Base-by-base conservation (phyloP, 2,888 invertebrate species). In the Meloe dianella region DNA sequence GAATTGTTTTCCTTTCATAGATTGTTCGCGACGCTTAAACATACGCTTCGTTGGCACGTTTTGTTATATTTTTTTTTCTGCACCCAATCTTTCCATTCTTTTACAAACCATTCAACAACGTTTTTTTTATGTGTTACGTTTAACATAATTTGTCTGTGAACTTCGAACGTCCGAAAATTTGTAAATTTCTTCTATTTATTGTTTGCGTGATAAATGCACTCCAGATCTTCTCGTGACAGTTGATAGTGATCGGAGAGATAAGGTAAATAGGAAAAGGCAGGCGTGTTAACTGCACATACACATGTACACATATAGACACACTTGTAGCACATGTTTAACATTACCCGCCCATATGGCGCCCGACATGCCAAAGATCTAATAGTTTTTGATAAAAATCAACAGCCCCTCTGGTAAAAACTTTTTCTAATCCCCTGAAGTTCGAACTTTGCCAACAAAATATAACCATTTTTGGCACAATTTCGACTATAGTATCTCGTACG, bases 1-100 rank as follows among this genome's bases (percentile, higher is more conserved):
- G 65, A 68, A 68, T 68, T 68, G 68, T 68, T 68, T 63, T 68
- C 68, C 67, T 66, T 66, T 63, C 66, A 47, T 30, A 63, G 66
- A 66, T 66, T 66, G 66, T 63, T 66, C 66, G 61, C 63, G 29
- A 59, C 60, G 66, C 62, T 57, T 41, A 60, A 66, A 66, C 66
- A 66, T 63, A 66, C 66, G 66, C 66, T 63, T 57, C 47, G 60
- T 63, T 63, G 63, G 38, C 66, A 27, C 60, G 57, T 66, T 66
- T 58, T 47, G 32, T 63, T 41, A 51, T 63, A 24, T 63, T 66
- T 61, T 63, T 61, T 63, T 63, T 63, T 56, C 22, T 41, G n/a
- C 38, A 6, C 35, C 17, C 47, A 10, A 12, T 54, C 12, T 24
- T 54, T 54, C 47, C 20, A n/a, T 47, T 20, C 47, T 9, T 3